A percentile compares a stretch with the other conserved stretches of the same genome.
phyloP scores from a whole-genome alignment of 2,113 vertebrate species.

The Paradisaea rubra region DNA sequence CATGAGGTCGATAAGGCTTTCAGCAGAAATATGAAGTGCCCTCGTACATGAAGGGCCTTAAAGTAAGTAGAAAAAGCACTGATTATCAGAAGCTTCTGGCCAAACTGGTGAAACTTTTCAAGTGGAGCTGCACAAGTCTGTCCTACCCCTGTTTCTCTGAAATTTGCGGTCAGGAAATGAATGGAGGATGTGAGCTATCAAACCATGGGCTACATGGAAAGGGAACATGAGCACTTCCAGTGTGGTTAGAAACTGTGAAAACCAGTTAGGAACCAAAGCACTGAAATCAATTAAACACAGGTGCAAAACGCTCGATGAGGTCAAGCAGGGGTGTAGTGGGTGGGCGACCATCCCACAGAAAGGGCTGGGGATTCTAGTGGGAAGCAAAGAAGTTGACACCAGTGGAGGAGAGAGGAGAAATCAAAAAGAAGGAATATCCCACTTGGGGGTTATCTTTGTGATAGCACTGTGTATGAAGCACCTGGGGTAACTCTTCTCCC shows the following conservation, averaged over 20 bases:
- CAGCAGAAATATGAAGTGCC: background rate
- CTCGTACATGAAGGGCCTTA: accelerated
- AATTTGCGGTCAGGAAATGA: background rate
- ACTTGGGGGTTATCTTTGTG: background rate
- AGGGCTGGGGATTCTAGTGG: background rate
- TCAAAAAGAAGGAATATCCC: background rate
- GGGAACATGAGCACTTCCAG: background rate
- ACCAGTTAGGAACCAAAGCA: background rate
- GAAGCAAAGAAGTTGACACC: background rate
- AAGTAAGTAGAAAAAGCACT: background rate
- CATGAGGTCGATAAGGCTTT: accelerated
- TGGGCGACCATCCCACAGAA: accelerated
- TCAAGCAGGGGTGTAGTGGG: background rate
- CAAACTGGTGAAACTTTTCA: background rate
- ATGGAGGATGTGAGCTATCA: background rate
- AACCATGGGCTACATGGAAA: background rate
- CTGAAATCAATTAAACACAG: background rate
- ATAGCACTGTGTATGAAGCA: background rate
- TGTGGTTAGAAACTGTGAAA: background rate
- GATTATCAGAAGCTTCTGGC: background rate
- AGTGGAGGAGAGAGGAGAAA: background rate
- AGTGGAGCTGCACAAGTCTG: background rate
- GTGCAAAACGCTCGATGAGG: background rate
- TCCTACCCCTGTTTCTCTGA: background rate
- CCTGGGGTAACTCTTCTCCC: background rate